Conservation (phyloP, 2,797 vertebrate species). For the Coregonus suidteri region DNA sequence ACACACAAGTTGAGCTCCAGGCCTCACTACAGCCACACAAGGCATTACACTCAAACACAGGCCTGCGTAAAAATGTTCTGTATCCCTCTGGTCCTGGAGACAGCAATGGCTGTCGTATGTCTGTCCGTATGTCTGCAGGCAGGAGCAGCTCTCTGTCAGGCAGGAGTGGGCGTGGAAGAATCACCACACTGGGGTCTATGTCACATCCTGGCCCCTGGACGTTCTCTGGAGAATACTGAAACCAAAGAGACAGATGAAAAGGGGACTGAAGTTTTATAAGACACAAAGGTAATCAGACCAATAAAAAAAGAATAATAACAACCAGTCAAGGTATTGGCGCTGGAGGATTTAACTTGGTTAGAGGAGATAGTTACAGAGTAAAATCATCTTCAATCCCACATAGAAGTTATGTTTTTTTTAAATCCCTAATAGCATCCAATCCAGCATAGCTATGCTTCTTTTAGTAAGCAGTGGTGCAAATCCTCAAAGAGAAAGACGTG, state of each 20-base stretch:
- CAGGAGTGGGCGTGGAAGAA: slow-evolving; percentile 76
- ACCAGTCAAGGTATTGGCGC: neutral
- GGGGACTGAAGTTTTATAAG: neutral
- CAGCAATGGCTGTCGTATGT: slow-evolving; percentile 50
- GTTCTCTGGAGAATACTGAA: slow-evolving; percentile 86
- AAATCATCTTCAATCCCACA: neutral
- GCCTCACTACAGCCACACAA: slow-evolving; percentile 86
- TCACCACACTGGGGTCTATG: slow-evolving; percentile 79
- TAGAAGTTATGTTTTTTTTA: neutral
- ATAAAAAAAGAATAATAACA: neutral
- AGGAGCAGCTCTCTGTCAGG: slow-evolving; percentile 69
- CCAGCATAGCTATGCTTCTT: neutral
- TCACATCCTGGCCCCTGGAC: slow-evolving; percentile 80
- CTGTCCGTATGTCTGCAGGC: slow-evolving; percentile 66
- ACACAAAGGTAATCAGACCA: neutral
- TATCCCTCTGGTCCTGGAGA: slow-evolving; percentile 37
- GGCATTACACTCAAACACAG: slow-evolving; percentile 89
- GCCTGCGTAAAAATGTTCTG: slow-evolving; percentile 51
- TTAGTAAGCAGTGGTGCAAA: neutral
- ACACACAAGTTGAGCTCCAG: slow-evolving; percentile 77
- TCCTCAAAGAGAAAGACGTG: neutral
- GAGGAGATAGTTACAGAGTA: neutral
- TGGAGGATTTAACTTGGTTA: neutral
- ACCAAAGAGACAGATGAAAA: neutral
- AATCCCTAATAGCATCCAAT: neutral